Percentiles rank a stretch among this genome's conserved stretches.
These are phyloP conservation scores for Aphyosemion australe DNA, from an alignment of 2,113 vertebrate genomes.

Conservation along the genomic window DNA sequence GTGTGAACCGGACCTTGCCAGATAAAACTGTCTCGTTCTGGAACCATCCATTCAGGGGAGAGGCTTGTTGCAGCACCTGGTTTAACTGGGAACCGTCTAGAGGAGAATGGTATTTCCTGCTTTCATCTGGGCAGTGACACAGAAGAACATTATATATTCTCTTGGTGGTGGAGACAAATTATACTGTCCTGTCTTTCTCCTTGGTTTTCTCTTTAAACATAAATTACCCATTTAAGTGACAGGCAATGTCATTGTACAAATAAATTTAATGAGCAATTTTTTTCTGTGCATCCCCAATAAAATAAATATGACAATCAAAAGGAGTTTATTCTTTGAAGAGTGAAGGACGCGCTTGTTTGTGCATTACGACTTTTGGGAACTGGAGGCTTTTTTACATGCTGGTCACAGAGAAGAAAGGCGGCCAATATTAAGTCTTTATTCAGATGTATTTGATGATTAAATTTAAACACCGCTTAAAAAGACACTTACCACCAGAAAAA, in stretches of 20 bases:
- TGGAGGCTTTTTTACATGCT: background rate
- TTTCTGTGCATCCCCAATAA: constrained; percentile 4
- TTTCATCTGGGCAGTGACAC: constrained; percentile 21
- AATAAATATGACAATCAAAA: constrained; percentile 1
- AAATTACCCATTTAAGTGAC: constrained; percentile 22
- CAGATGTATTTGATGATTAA: background rate
- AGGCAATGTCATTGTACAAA: constrained; percentile 32
- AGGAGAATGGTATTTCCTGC: constrained; percentile 44
- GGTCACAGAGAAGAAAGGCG: background rate
- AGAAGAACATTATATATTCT: constrained; percentile 30
- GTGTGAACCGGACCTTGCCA: no score
- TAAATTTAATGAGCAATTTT: background rate
- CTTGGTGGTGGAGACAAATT: constrained; percentile 20
- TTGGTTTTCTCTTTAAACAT: constrained; percentile 1
- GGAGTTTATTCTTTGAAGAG: background rate
- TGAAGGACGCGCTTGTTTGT: background rate
- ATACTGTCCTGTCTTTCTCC: constrained; percentile 21
- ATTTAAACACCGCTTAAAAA: background rate
- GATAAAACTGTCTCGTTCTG: no score
- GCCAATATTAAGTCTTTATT: background rate
- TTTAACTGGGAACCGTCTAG: constrained; percentile 9
- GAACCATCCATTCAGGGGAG: no score
- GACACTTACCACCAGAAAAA: background rate
- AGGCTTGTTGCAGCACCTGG: no score
- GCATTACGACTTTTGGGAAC: background rate